Evolutionary conservation across 2,113 vertebrate species (phyloP).

Genomic region (Centropus bengalensis): DNA sequence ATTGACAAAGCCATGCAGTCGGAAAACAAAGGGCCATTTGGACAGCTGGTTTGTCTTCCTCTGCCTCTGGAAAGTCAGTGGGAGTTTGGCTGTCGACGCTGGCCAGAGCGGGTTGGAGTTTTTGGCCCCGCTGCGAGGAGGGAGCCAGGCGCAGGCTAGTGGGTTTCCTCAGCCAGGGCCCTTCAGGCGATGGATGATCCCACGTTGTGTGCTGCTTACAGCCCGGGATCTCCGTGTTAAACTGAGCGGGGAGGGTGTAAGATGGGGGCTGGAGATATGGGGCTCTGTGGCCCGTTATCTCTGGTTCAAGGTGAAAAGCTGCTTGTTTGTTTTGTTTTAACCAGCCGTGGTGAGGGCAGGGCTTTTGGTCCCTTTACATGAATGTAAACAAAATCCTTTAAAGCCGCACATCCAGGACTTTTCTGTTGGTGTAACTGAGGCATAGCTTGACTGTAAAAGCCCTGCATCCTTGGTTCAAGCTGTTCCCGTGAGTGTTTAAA

Average conservation of each 20-base stretch:
- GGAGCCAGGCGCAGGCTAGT: rapidly evolving
- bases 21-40: conserved; percentile 55
- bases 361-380: background rate
- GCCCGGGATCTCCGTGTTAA: background rate
- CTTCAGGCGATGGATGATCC: rapidly evolving
- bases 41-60: conserved; percentile 24
- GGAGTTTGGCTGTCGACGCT: background rate
- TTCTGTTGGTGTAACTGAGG: background rate
- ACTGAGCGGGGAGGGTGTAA: background rate
- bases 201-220: rapidly evolving
- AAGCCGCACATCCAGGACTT: background rate
- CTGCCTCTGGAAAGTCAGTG: background rate
- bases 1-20: conserved; percentile 30
- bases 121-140: background rate
- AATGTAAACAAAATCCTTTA: background rate
- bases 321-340: background rate
- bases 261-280: background rate
- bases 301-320: background rate
- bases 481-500: background rate
- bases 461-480: background rate
- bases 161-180: background rate
- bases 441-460: background rate
- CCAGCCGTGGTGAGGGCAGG: background rate
- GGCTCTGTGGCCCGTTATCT: background rate
- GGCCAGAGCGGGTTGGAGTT: rapidly evolving